Percentiles rank a stretch among this genome's conserved stretches.
These are phyloP conservation scores for Microcebus ravelobensis DNA, from an alignment of 2,113 vertebrate genomes.

Conservation along the genomic window DNA sequence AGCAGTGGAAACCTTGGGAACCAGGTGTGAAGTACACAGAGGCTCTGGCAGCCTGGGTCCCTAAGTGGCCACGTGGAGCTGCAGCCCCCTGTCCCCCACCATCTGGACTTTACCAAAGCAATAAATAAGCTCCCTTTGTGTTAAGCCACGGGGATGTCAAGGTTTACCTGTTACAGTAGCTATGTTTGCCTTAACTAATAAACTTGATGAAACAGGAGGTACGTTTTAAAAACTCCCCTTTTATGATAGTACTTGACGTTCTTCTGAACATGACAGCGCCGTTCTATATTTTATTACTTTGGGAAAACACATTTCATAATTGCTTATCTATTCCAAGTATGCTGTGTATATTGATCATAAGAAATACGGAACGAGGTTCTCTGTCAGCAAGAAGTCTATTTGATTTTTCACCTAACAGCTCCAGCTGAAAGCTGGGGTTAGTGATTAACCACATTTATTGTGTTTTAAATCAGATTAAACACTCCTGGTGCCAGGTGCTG, in stretches of 20 bases:
- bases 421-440: slow-evolving; percentile 39
- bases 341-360: background rate
- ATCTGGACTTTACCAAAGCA: background rate
- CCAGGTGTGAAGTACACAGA: background rate
- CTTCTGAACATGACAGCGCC: background rate
- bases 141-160: background rate
- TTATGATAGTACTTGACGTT: background rate
- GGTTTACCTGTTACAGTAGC: background rate
- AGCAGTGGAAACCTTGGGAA: background rate
- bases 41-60: background rate
- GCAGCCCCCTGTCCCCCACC: background rate
- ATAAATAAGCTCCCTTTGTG: background rate
- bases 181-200: background rate
- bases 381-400: slow-evolving; percentile 35
- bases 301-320: slow-evolving; percentile 15
- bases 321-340: slow-evolving; percentile 3
- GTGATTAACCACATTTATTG: slow-evolving; percentile 62
- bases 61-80: background rate
- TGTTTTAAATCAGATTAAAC: slow-evolving; percentile 60
- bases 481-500: slow-evolving; percentile 51
- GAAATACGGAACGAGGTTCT: background rate
- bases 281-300: background rate
- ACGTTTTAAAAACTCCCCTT: background rate
- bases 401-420: slow-evolving; percentile 43
- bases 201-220: background rate